Conservation (phyloP, 2,797 vertebrate species). For the Poeciliopsis gracilis region DNA sequence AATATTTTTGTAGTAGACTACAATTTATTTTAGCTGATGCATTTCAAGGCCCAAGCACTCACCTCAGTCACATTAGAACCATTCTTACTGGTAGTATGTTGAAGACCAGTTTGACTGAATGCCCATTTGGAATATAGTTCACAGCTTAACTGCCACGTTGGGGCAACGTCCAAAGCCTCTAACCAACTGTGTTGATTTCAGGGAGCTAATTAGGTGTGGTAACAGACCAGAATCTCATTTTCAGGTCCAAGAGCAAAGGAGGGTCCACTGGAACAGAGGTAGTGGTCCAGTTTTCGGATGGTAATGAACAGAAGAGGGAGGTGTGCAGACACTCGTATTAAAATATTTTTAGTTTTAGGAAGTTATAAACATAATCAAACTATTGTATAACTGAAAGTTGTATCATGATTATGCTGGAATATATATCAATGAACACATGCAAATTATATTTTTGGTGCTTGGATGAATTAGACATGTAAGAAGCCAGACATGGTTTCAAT, state of each 20-base stretch:
- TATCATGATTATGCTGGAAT: not conserved
- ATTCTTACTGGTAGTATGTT: not conserved
- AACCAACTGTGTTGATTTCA: not conserved
- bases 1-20: too few species aligned
- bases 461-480: not conserved
- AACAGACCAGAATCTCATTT: slow-evolving; percentile 1
- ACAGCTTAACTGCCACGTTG: not conserved
- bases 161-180: not conserved
- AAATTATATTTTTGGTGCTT: not conserved
- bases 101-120: not conserved
- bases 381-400: not conserved
- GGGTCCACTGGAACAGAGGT: not conserved
- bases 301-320: not conserved
- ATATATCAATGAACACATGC: not conserved
- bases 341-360: not conserved
- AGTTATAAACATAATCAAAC: not conserved
- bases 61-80: not conserved
- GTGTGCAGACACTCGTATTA: not conserved
- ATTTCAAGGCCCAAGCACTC: not conserved
- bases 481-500: not conserved
- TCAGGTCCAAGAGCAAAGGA: not conserved
- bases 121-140: not conserved
- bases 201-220: not conserved
- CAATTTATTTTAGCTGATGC: not conserved
- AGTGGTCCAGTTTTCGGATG: not conserved